A percentile compares a stretch with the other conserved stretches of the same genome.
Evolutionary conservation across 2,797 vertebrate genomes (phyloP).

Genomic region (Anguilla obscura): DNA sequence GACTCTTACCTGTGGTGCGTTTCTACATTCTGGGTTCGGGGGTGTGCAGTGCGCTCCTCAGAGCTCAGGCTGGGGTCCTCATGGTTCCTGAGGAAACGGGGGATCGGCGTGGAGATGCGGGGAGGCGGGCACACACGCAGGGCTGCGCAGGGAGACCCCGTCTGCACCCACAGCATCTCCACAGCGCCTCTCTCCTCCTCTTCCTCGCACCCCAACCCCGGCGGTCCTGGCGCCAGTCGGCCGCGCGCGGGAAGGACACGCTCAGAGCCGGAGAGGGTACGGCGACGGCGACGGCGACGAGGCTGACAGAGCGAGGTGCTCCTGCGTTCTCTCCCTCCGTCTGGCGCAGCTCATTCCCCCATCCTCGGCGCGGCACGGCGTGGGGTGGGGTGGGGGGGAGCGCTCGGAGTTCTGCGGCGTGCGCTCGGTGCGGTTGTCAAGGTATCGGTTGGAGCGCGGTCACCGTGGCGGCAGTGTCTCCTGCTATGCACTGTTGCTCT

Average conservation of each 20-base stretch:
- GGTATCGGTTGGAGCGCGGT: conserved; percentile 49
- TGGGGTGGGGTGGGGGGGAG: not conserved
- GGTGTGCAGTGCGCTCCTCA: not conserved
- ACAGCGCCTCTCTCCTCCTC: not conserved
- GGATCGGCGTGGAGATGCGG: not conserved
- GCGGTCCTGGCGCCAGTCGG: not conserved
- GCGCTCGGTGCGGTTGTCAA: conserved; percentile 53
- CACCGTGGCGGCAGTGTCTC: conserved; percentile 37
- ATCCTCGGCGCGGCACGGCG: conserved; percentile 30
- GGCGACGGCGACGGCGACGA: not conserved
- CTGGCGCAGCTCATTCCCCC: conserved; percentile 31
- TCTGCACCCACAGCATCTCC: conserved; percentile 19
- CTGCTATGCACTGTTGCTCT: conserved; percentile 17
- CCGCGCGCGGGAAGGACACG: not conserved
- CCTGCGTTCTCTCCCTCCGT: not conserved
- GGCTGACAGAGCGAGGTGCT: not conserved
- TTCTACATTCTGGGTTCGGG: conserved; percentile 14
- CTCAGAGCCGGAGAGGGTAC: not conserved
- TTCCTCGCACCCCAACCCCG: not conserved
- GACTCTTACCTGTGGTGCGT: conserved; percentile 19
- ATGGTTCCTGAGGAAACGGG: conserved; percentile 17
- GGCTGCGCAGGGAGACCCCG: not conserved
- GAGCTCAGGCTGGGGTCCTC: conserved; percentile 26
- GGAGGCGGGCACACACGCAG: not conserved
- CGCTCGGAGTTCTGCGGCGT: conserved; percentile 10